These are phyloP conservation scores for Calliphora vomitoria DNA, from an alignment of 2,888 invertebrate species.

Conservation along the genomic window DNA sequence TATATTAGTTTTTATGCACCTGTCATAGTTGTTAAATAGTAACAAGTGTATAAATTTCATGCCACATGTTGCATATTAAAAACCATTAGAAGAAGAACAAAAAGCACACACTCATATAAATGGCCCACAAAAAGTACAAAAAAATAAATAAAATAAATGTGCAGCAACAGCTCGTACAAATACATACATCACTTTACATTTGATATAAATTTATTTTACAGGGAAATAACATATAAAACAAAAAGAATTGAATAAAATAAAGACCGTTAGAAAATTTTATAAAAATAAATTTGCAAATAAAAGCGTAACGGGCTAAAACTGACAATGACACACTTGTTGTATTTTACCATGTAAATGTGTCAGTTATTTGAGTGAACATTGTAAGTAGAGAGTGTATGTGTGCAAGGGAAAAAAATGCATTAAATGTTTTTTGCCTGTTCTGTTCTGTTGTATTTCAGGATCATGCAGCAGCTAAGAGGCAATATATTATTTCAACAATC, in stretches of 20 bases:
- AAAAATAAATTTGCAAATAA: slow-evolving; percentile 18
- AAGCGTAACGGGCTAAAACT: slow-evolving; percentile 39
- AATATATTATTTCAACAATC: slow-evolving; percentile 64
- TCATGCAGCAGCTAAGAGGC: slow-evolving; percentile 8
- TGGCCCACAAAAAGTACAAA: not conserved
- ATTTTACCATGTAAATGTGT: slow-evolving; percentile 9
- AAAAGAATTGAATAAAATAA: slow-evolving; percentile 4
- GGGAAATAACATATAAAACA: not conserved
- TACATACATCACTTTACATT: slow-evolving; percentile 51
- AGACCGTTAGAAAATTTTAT: slow-evolving; percentile 20
- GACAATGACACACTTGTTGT: slow-evolving; percentile 42
- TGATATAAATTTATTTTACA: slow-evolving; percentile 33
- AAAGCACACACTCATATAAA: not conserved
- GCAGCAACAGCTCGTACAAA: slow-evolving; percentile 31
- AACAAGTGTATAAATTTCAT: slow-evolving; percentile 68
- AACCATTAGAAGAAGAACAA: not conserved
- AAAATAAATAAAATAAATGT: not conserved
- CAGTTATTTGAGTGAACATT: slow-evolving; percentile 10
- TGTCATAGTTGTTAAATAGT: slow-evolving; percentile 70
- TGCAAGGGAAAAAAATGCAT: not conserved
- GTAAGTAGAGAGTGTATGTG: too few relatives aligned
- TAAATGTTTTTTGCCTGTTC: slow-evolving; percentile 13
- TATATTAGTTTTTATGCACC: slow-evolving; percentile 68
- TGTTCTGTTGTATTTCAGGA: slow-evolving; percentile 21
- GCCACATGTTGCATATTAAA: slow-evolving; percentile 67